These are phyloP conservation scores for Ifrita kowaldi DNA, from an alignment of 2,113 vertebrate species.

Conservation along the genomic window DNA sequence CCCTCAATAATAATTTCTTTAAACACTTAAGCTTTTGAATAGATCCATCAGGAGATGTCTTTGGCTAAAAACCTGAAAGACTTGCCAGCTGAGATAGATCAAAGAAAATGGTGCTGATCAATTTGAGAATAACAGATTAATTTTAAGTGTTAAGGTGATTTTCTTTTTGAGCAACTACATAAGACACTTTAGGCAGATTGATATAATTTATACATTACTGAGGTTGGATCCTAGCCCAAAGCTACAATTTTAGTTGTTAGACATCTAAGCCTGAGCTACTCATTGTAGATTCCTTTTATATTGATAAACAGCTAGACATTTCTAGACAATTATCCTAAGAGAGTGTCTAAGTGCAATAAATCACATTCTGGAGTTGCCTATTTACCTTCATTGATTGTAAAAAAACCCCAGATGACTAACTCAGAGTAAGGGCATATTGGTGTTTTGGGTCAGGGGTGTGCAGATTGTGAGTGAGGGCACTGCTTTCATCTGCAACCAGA, in stretches of 20 bases:
- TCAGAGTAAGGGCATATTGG: background rate
- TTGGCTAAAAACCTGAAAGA: background rate
- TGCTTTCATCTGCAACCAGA: background rate
- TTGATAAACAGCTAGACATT: background rate
- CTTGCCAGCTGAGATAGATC: background rate
- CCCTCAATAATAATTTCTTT: background rate
- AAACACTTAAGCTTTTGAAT: background rate
- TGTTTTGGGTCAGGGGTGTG: background rate
- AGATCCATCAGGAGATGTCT: background rate
- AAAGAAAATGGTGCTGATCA: background rate
- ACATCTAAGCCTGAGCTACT: background rate
- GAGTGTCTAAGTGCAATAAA: background rate
- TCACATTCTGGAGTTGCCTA: background rate
- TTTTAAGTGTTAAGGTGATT: background rate
- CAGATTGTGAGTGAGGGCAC: rapidly evolving
- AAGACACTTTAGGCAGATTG: background rate
- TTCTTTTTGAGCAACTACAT: background rate
- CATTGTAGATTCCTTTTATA: background rate
- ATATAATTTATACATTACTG: background rate
- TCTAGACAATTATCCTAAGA: background rate
- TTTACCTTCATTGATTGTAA: background rate
- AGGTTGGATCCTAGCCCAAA: background rate
- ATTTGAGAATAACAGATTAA: background rate
- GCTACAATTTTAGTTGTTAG: background rate
- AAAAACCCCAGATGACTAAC: background rate